These are phyloP conservation scores for Zaprionus bogoriensis DNA, from an alignment of 2,888 invertebrate genomes.

Conservation along the genomic window DNA sequence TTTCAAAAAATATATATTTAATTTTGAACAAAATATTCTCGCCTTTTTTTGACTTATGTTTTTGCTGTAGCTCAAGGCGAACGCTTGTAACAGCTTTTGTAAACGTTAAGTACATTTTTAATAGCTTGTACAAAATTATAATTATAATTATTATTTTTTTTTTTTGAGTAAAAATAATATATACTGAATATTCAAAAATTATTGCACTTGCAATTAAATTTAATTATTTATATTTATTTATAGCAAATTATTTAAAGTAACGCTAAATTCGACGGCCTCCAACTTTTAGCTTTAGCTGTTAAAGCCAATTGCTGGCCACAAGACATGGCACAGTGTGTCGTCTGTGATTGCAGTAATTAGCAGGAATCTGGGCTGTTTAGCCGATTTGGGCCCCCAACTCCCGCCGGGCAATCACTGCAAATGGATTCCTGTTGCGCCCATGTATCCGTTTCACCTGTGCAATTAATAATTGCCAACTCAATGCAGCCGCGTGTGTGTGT, in stretches of 20 bases:
- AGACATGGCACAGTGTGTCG: neutral
- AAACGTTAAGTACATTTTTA: too few species aligned
- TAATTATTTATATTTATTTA: too few species aligned
- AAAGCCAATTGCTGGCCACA: constrained; percentile 1
- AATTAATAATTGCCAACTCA: constrained; percentile 47
- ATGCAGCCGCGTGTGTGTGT: constrained; percentile 6
- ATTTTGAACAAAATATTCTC: neutral
- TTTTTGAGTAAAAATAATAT: too few species aligned
- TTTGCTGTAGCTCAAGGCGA: too few species aligned
- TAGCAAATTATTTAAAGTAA: too few species aligned
- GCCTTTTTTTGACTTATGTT: neutral
- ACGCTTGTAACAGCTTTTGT: too few species aligned
- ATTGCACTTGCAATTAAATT: too few species aligned
- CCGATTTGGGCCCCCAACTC: constrained; percentile 27
- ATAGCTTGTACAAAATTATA: too few species aligned
- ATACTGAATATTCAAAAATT: too few species aligned
- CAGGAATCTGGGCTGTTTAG: constrained; percentile 41
- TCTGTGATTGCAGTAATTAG: constrained; percentile 57
- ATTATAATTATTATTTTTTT: too few species aligned
- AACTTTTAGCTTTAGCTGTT: neutral
- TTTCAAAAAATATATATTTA: neutral
- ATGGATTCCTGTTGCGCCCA: constrained; percentile 50
- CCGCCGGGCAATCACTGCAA: constrained; percentile 63
- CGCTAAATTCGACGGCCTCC: too few species aligned
- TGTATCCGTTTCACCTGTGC: constrained; percentile 25